Conservation (phyloP, 2,113 vertebrate genomes). For the Garra rufa region DNA sequence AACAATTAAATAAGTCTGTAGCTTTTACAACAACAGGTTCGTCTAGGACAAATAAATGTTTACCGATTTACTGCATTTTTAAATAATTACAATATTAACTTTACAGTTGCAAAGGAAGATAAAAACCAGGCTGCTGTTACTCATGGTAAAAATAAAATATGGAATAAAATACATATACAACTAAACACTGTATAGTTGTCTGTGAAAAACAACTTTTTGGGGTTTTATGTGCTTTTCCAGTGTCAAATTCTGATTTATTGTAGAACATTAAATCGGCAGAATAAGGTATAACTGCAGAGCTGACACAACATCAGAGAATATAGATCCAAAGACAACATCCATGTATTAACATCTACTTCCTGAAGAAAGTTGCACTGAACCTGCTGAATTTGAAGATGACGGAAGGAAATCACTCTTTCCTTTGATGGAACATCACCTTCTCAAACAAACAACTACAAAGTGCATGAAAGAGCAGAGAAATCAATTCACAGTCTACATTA, state of each 20-base stretch:
- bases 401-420: conserved; percentile 13
- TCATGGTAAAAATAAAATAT: too few species aligned
- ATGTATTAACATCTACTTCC: neutral
- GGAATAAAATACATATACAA: neutral
- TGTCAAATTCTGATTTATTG: neutral
- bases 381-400: neutral
- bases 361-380: neutral
- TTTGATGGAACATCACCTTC: conserved; percentile 36
- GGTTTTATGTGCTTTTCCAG: neutral
- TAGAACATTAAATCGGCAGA: neutral
- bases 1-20: too few species aligned
- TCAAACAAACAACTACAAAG: conserved; percentile 50
- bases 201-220: neutral
- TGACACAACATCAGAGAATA: conserved; percentile 8
- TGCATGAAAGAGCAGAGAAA: conserved; percentile 50
- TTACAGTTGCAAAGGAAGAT: too few species aligned
- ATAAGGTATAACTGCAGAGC: neutral
- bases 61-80: too few species aligned
- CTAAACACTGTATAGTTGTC: neutral
- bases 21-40: too few species aligned
- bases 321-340: conserved; percentile 18
- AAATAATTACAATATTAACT: too few species aligned
- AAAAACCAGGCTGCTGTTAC: too few species aligned
- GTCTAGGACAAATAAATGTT: too few species aligned
- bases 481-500: conserved; percentile 42